Conservation (phyloP, 2,113 vertebrate genomes). For the Poeciliopsis occidentalis region DNA sequence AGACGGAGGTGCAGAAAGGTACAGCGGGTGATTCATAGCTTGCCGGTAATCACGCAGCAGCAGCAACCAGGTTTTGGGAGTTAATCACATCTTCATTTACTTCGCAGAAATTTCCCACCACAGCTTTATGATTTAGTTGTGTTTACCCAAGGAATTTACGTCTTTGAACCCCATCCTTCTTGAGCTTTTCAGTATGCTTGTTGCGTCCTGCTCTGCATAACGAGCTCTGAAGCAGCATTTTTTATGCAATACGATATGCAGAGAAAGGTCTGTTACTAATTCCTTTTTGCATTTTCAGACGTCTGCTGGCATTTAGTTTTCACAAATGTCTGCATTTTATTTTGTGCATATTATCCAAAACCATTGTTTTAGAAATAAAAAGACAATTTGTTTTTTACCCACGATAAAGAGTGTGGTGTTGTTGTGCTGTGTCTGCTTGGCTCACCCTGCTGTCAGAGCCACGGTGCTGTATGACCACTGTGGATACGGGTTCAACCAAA, state of each 20-base stretch:
- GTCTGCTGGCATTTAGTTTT: no score
- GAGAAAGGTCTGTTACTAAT: conserved; percentile 22
- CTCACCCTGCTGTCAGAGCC: background rate
- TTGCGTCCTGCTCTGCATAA: conserved; percentile 29
- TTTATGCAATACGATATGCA: conserved; percentile 31
- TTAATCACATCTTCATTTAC: conserved; percentile 74
- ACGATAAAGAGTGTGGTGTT: background rate
- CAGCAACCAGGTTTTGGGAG: conserved; percentile 60
- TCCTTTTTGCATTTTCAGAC: background rate
- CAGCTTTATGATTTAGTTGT: conserved; percentile 63
- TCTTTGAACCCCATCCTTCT: conserved; percentile 36
- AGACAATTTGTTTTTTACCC: background rate
- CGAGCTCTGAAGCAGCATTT: conserved; percentile 26
- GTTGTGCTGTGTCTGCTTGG: background rate
- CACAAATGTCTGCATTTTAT: no score
- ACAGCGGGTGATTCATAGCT: conserved; percentile 69
- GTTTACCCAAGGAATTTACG: conserved; percentile 61
- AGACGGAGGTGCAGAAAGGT: conserved; percentile 45
- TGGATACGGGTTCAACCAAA: conserved; percentile 3
- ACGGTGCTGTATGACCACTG: background rate
- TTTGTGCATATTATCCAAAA: no score
- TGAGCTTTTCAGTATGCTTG: conserved; percentile 37
- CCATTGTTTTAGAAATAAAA: background rate
- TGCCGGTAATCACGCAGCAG: conserved; percentile 69
- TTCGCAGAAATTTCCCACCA: conserved; percentile 64